Evolutionary conservation across 2,797 vertebrate genomes (phyloP).

Genomic region (Syncerus caffer): DNA sequence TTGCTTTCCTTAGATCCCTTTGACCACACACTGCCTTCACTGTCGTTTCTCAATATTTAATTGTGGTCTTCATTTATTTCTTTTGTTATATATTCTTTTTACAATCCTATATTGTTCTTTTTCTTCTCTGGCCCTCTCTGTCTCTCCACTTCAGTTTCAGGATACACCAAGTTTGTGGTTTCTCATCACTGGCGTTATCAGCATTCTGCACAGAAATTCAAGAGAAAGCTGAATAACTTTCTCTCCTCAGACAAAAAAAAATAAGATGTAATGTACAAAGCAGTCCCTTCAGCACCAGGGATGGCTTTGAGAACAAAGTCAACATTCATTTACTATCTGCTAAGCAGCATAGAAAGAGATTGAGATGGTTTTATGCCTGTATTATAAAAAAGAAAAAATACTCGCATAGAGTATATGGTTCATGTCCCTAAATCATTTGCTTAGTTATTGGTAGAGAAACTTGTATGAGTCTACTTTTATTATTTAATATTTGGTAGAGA

Average conservation of each 20-base stretch:
- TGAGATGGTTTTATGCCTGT: constrained; percentile 17
- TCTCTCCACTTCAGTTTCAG: constrained; percentile 34
- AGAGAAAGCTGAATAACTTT: constrained; percentile 28
- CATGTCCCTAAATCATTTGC: not conserved
- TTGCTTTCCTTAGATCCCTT: constrained; percentile 10
- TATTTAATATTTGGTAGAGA: not conserved
- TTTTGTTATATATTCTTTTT: not conserved
- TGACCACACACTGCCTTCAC: not conserved
- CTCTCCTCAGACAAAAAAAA: not conserved
- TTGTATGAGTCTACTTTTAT: not conserved
- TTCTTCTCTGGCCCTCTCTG: not conserved
- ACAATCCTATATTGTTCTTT: not conserved
- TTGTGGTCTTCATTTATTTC: not conserved
- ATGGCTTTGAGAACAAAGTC: constrained; percentile 43
- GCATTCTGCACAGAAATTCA: constrained; percentile 26
- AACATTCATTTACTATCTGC: constrained; percentile 5
- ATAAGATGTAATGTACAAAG: constrained; percentile 29
- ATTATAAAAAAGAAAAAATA: not conserved
- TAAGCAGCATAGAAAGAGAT: constrained; percentile 34
- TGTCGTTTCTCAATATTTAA: not conserved
- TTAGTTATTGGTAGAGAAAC: not conserved
- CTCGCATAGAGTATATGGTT: not conserved
- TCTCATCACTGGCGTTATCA: not conserved
- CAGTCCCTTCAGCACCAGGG: constrained; percentile 1
- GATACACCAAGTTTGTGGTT: not conserved